Conservation (phyloP, 2,797 vertebrate species). For the Mus spretus region DNA sequence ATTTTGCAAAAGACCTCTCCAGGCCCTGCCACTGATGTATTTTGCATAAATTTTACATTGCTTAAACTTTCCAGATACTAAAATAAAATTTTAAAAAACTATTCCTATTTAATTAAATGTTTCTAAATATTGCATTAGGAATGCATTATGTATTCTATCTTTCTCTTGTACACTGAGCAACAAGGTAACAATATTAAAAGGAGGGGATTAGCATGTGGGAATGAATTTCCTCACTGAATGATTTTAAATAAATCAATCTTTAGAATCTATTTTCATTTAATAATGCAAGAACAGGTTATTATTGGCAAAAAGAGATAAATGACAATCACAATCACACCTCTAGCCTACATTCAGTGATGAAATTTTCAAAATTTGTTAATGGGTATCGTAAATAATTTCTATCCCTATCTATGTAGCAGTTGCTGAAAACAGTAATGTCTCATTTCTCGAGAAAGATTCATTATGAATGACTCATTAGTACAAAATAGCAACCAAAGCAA, state of each 20-base stretch:
- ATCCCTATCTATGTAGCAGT: conserved; percentile 74
- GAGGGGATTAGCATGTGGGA: conserved; percentile 58
- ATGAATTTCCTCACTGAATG: conserved; percentile 75
- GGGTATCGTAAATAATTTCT: conserved; percentile 58
- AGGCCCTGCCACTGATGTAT: conserved; percentile 39
- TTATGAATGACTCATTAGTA: conserved; percentile 76
- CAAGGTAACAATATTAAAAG: conserved; percentile 74
- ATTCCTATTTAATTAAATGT: conserved; percentile 83
- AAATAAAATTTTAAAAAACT: conserved; percentile 83
- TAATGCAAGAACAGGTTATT: conserved; percentile 73
- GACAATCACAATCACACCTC: neutral
- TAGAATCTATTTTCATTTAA: conserved; percentile 68
- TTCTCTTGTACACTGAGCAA: conserved; percentile 79
- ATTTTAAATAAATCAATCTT: conserved; percentile 80
- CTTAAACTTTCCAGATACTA: conserved; percentile 76
- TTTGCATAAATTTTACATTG: conserved; percentile 76
- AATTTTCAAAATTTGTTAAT: conserved; percentile 72
- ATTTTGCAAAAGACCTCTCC: conserved; percentile 73
- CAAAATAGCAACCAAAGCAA: conserved; percentile 60
- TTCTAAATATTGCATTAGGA: conserved; percentile 79
- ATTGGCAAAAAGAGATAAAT: conserved; percentile 78
- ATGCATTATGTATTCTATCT: conserved; percentile 70
- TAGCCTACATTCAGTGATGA: conserved; percentile 34
- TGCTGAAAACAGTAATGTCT: conserved; percentile 82
- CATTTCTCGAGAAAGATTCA: conserved; percentile 73